Evolutionary conservation across 1,140 invertebrate species (phyloP).

Genomic region (Platyscapa corneri): DNA sequence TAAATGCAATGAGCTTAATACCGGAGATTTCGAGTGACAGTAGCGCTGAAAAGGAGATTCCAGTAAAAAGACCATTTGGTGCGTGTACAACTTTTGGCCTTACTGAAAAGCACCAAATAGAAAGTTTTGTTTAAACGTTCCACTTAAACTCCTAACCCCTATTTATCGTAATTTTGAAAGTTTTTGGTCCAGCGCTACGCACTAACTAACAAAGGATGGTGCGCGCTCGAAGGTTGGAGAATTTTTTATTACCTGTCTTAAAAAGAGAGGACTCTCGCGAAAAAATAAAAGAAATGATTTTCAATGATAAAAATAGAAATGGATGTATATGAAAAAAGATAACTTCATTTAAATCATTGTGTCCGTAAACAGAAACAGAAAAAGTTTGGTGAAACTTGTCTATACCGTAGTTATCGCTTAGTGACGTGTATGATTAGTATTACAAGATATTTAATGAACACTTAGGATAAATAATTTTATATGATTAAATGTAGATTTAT

Average conservation of each 20-base stretch:
- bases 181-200: constrained; percentile 40
- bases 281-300: constrained; percentile 30
- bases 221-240: neutral
- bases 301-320: constrained; percentile 37
- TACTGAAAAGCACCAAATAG: constrained; percentile 7
- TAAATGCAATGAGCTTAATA: neutral
- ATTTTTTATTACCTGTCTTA: neutral
- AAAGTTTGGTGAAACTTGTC: neutral
- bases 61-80: neutral
- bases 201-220: constrained; percentile 37
- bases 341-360: neutral
- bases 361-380: neutral
- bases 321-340: neutral
- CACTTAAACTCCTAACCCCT: constrained; percentile 41
- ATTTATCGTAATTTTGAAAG: constrained; percentile 50
- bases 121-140: constrained; percentile 42
- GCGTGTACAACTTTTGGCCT: neutral
- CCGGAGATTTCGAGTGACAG: neutral
- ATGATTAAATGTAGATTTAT: too few species aligned
- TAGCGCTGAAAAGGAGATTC: neutral
- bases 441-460: neutral
- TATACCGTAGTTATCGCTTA: neutral
- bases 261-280: constrained; percentile 38
- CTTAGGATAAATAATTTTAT: neutral
- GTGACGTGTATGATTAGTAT: neutral